Base-by-base conservation (phyloP, 30 jellyfish, hydroid and myxozoan species). In the Hydractinia symbiolongicarpus region DNA sequence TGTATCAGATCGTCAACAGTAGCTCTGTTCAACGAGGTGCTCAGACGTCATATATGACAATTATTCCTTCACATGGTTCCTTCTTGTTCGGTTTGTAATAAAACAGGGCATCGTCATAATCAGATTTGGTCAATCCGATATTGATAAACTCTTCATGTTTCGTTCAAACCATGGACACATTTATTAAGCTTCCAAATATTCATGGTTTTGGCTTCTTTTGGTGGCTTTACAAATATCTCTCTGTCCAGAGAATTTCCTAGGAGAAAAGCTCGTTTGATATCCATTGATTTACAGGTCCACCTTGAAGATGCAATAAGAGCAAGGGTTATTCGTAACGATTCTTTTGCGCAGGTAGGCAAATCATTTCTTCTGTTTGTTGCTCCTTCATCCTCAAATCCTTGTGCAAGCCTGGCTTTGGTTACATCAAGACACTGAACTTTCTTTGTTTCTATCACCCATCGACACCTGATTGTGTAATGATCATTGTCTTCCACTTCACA, bases 311-410 rank as follows among this genome's bases (percentile, higher is more conserved):
- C 67, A n/a, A 73, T 30, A 54, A 73, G 71, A 15, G 62, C 66
- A 54, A 82, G 54, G 5, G 79, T 62, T 16, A 70, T 52, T 55
- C 91, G 30, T 50, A 83, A 52, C 21, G 78, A n/a, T 15, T 73
- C 82, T 55, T 67, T 74, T 15, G 88, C 17, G 87, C 91, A 83
- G 14, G 91, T 83, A 40, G 91, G 91, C 9, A 81, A 83, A 50
- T 74, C 91, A 8, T 20, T 74, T 62, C 79, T 13, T 9, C 61
- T 30, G 30, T 72, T 76, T 54, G 77, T 9, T 9, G 51, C 88
- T 10, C 40, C 78, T 49, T 84, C 61, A 44, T 84, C 88, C 54
- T 84, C 93, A 84, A 84, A 84, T 6, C 93, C 89, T 11, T 83
- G 14, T 16, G 88, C 88, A 9, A 84, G 57, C 55, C 78, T 72